phyloP scores from a whole-genome alignment of 2,797 vertebrate genomes.

The Pseudotriccus pelzelni region DNA sequence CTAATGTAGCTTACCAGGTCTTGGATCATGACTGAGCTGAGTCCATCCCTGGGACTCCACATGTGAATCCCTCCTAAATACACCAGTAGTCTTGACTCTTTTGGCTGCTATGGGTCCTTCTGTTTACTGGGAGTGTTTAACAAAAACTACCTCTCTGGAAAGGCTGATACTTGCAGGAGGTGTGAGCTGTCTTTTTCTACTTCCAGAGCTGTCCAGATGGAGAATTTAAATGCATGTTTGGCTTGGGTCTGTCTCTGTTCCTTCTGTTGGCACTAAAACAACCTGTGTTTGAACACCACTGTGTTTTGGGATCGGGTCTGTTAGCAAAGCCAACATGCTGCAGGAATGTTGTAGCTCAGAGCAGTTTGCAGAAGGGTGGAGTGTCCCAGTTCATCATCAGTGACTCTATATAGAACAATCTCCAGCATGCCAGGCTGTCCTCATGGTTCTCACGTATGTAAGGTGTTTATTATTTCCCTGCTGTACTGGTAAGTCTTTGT shows the following conservation, averaged over 20 bases:
- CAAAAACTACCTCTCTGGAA: not conserved
- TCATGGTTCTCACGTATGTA: not conserved
- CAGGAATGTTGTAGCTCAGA: not conserved
- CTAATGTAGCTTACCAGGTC: not conserved
- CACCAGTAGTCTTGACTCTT: not conserved
- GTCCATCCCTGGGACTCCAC: not conserved
- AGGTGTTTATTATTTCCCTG: not conserved
- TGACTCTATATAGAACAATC: not conserved
- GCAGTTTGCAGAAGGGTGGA: not conserved
- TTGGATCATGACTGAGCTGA: not conserved
- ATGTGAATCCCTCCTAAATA: not conserved
- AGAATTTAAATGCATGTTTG: not conserved
- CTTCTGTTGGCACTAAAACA: not conserved
- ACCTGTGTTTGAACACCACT: not conserved
- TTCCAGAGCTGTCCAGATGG: not conserved
- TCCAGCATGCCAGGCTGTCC: not conserved
- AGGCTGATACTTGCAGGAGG: not conserved
- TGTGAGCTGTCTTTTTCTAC: not conserved
- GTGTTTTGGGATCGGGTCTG: not conserved
- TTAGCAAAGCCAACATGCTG: accelerated
- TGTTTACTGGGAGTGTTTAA: not conserved
- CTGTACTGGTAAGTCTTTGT: not conserved
- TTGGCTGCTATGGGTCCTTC: not conserved
- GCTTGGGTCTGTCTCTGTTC: not conserved
- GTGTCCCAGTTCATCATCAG: not conserved